Evolutionary conservation across 2,888 invertebrate species (phyloP).

Genomic region (Augiades crinisus): DNA sequence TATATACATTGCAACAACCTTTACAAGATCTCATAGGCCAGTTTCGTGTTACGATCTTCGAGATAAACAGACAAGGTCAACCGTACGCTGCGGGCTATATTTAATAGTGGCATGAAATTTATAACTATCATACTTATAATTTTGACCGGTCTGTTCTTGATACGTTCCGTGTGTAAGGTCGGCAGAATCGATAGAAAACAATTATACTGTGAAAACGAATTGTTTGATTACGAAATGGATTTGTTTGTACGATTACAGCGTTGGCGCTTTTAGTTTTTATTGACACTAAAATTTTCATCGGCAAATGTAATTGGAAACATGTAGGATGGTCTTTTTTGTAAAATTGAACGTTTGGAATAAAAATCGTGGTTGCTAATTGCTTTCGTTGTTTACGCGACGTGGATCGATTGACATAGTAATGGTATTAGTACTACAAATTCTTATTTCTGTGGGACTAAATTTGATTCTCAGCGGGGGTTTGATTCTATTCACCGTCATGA

Average conservation of each 20-base stretch:
- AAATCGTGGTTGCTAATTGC: not conserved
- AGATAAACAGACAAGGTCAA: slow-evolving; percentile 49
- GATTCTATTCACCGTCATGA: not conserved
- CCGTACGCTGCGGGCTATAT: slow-evolving; percentile 39
- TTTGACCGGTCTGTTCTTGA: slow-evolving; percentile 43
- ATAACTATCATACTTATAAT: slow-evolving; percentile 58
- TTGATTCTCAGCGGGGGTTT: not conserved
- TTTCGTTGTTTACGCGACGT: not conserved
- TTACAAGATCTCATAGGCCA: slow-evolving; percentile 40
- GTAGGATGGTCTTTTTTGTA: not conserved
- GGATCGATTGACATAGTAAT: not conserved
- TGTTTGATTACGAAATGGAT: slow-evolving; percentile 15
- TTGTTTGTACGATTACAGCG: slow-evolving; percentile 3
- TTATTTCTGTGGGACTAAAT: not conserved
- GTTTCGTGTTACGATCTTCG: slow-evolving; percentile 43
- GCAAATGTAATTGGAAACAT: not conserved
- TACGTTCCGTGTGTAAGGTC: slow-evolving; percentile 30
- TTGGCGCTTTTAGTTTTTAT: slow-evolving; percentile 11
- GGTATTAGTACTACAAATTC: not conserved
- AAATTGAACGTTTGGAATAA: not conserved
- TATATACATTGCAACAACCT: not conserved
- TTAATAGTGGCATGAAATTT: slow-evolving; percentile 55
- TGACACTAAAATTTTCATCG: not conserved
- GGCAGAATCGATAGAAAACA: slow-evolving; percentile 19
- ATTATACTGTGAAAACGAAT: not conserved